These are phyloP conservation scores for Temnothorax nylanderi DNA, from an alignment of 1,140 invertebrate genomes.

Conservation along the genomic window DNA sequence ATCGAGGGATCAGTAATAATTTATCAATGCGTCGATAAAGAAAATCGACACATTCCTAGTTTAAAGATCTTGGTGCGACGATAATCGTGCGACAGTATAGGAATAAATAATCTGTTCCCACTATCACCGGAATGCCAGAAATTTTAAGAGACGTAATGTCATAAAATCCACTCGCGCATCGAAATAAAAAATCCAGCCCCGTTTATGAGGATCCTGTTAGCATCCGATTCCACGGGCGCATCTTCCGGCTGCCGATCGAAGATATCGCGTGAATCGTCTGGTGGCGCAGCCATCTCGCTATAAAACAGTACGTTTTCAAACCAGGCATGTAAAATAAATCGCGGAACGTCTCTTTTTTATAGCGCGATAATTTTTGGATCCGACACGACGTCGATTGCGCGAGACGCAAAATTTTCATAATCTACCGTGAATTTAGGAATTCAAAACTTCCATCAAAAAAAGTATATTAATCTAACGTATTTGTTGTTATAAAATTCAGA, in stretches of 20 bases:
- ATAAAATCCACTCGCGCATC: slow-evolving; percentile 49
- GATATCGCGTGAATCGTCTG: slow-evolving; percentile 18
- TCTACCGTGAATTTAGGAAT: background rate
- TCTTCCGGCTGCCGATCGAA: slow-evolving; percentile 51
- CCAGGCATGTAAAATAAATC: slow-evolving; percentile 57
- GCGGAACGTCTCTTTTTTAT: background rate
- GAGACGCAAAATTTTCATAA: background rate
- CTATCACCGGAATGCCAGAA: slow-evolving; percentile 58
- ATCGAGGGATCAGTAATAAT: slow-evolving; percentile 50
- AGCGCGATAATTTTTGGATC: background rate
- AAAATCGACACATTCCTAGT: slow-evolving; percentile 36
- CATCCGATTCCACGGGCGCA: slow-evolving; percentile 49
- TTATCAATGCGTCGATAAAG: slow-evolving; percentile 61
- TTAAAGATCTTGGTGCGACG: slow-evolving; percentile 34
- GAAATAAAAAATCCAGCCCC: slow-evolving; percentile 3
- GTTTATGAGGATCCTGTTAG: slow-evolving; percentile 66
- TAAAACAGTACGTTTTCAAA: slow-evolving; percentile 46
- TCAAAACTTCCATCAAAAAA: background rate
- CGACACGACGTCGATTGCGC: background rate
- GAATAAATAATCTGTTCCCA: slow-evolving; percentile 47
- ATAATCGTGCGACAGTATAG: slow-evolving; percentile 33
- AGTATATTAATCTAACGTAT: background rate
- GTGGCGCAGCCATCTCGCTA: slow-evolving; percentile 17
- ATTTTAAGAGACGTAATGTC: slow-evolving; percentile 33
- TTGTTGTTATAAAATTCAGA: background rate